These are phyloP conservation scores for Pungitius pungitius DNA, from an alignment of 2,113 vertebrate species.

Conservation along the genomic window DNA sequence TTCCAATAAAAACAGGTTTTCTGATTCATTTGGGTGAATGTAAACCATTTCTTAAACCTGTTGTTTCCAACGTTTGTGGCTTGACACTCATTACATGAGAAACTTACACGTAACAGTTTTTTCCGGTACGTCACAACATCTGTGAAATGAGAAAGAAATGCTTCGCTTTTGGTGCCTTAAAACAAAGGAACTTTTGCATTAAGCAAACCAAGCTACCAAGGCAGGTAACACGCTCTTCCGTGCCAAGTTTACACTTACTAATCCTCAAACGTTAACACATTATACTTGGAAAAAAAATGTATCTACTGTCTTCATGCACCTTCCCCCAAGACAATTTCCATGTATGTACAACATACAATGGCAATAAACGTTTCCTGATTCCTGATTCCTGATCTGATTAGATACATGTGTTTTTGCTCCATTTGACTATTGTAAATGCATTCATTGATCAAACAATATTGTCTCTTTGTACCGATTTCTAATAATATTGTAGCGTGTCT, in stretches of 20 bases:
- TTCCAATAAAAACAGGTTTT: conserved; percentile 6
- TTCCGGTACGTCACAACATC: neutral
- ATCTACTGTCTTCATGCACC: too few species aligned
- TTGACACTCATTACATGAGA: neutral
- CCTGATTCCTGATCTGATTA: too few species aligned
- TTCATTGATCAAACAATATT: neutral
- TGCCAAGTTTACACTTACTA: neutral
- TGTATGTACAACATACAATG: too few species aligned
- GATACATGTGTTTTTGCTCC: neutral
- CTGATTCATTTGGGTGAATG: neutral
- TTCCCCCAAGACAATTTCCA: too few species aligned
- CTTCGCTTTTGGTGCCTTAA: too few species aligned
- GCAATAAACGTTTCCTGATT: too few species aligned
- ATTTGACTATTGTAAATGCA: neutral
- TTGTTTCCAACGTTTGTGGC: neutral
- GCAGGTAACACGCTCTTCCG: too few species aligned
- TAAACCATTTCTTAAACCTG: neutral
- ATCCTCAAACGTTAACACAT: too few species aligned
- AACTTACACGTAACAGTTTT: neutral
- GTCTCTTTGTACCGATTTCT: neutral
- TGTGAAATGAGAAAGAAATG: neutral
- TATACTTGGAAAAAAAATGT: too few species aligned
- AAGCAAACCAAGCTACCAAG: too few species aligned
- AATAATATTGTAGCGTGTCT: too few species aligned
- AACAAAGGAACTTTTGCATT: too few species aligned